Percentiles rank a stretch among this genome's conserved stretches.
phyloP scores from a whole-genome alignment of 2,888 invertebrate genomes.

The Cyaniris semiargus region DNA sequence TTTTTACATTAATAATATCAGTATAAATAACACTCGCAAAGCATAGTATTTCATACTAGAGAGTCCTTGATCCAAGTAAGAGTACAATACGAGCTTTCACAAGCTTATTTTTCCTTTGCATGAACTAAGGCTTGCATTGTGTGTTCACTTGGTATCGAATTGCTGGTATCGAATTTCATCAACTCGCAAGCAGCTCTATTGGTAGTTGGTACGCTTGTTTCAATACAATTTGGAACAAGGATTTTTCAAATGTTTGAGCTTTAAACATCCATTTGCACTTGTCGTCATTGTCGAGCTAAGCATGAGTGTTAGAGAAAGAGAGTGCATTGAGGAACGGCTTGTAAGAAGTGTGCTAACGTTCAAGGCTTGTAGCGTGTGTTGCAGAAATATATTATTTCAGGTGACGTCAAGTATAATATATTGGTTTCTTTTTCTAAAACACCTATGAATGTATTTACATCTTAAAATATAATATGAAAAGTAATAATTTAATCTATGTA shows the following conservation, averaged over 20 bases:
- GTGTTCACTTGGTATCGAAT: background rate
- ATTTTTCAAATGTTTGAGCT: background rate
- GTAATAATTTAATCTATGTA: background rate
- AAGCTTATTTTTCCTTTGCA: background rate
- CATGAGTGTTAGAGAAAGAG: background rate
- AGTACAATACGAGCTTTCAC: background rate
- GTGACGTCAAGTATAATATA: no score
- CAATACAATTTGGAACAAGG: background rate
- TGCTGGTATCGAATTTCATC: background rate
- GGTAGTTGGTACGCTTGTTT: background rate
- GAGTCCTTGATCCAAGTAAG: background rate
- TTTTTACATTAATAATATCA: no score
- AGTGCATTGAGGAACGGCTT: background rate
- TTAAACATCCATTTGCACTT: background rate
- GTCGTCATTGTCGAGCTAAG: background rate
- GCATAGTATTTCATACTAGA: background rate
- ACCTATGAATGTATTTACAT: background rate
- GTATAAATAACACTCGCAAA: background rate
- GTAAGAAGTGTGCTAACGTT: background rate
- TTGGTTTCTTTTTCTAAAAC: background rate
- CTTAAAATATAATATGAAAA: background rate
- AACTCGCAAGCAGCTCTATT: background rate
- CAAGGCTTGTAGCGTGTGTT: background rate
- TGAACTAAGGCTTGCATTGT: background rate
- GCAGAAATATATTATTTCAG: background rate